Percentiles rank a stretch among this genome's conserved stretches.
Evolutionary conservation across 53 echinoderm and acorn worm species (phyloP).

Genomic region (Stichopus horrens): DNA sequence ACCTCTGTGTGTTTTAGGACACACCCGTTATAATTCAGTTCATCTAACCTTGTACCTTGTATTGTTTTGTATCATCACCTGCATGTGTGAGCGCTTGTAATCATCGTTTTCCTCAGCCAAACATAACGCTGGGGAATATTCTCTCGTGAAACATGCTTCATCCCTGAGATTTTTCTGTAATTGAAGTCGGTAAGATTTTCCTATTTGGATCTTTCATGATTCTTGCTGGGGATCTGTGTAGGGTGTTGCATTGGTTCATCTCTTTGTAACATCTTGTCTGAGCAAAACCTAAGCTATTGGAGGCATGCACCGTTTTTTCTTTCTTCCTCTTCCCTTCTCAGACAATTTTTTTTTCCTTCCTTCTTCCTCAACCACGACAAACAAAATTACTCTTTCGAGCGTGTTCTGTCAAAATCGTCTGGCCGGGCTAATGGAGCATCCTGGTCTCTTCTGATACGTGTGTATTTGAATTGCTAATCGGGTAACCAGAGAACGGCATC

Average conservation of each 20-base stretch:
- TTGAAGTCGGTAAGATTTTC: slow-evolving; percentile 15
- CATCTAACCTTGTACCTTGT: not conserved
- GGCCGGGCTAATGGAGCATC: slow-evolving; percentile 40
- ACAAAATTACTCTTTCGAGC: slow-evolving; percentile 26
- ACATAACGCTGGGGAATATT: slow-evolving; percentile 14
- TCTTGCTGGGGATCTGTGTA: slow-evolving; percentile 12
- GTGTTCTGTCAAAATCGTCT: slow-evolving; percentile 36
- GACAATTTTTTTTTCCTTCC: too few relatives aligned
- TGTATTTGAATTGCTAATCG: slow-evolving; percentile 42
- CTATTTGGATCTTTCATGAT: slow-evolving; percentile 7
- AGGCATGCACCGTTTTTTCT: not conserved
- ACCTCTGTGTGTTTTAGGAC: too few relatives aligned
- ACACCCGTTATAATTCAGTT: too few relatives aligned
- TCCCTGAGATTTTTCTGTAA: slow-evolving; percentile 32
- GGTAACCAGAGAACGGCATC: slow-evolving; percentile 29
- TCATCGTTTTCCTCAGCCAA: not conserved
- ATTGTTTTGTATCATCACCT: not conserved
- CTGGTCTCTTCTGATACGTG: slow-evolving; percentile 30
- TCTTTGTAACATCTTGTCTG: slow-evolving; percentile 16
- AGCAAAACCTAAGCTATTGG: not conserved
- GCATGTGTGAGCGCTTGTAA: slow-evolving; percentile 21
- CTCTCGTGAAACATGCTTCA: slow-evolving; percentile 14
- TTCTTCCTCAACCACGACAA: not conserved
- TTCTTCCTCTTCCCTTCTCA: too few relatives aligned
- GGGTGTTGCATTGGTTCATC: not conserved